Evolutionary conservation across 2,888 invertebrate species (phyloP).

Genomic region (Drosophila neotestacea): DNA sequence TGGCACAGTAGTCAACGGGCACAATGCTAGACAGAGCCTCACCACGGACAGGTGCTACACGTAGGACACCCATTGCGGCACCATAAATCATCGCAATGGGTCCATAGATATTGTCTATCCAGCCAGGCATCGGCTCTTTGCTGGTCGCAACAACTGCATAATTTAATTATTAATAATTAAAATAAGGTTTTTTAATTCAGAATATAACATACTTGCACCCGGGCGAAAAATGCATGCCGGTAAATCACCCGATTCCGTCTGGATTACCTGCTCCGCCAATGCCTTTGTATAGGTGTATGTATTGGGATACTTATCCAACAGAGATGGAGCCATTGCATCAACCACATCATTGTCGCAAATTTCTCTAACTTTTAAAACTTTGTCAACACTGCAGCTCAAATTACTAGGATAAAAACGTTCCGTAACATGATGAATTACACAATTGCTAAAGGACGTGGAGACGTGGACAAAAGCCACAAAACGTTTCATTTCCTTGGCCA

Average conservation of each 20-base stretch:
- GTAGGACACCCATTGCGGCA: conserved; percentile 87
- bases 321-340: conserved; percentile 74
- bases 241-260: conserved; percentile 86
- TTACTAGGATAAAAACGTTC: conserved; percentile 84
- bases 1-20: conserved; percentile 86
- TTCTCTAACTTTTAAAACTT: conserved; percentile 80
- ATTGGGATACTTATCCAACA: conserved; percentile 86
- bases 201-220: conserved; percentile 64
- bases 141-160: conserved; percentile 80
- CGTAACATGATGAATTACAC: conserved; percentile 83
- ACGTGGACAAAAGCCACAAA: conserved; percentile 87
- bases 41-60: conserved; percentile 79
- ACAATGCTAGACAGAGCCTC: conserved; percentile 83
- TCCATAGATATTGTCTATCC: conserved; percentile 90
- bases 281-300: conserved; percentile 91
- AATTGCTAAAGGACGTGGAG: conserved; percentile 90
- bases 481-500: conserved; percentile 87
- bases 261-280: conserved; percentile 88
- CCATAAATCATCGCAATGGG: conserved; percentile 85
- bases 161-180: not conserved
- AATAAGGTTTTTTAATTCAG: not conserved
- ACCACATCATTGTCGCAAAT: conserved; percentile 80
- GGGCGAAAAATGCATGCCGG: conserved; percentile 90
- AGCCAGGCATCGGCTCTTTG: conserved; percentile 87
- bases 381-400: conserved; percentile 77